phyloP scores from a whole-genome alignment of 2,888 invertebrate species.

The Ectobius pallidus region DNA sequence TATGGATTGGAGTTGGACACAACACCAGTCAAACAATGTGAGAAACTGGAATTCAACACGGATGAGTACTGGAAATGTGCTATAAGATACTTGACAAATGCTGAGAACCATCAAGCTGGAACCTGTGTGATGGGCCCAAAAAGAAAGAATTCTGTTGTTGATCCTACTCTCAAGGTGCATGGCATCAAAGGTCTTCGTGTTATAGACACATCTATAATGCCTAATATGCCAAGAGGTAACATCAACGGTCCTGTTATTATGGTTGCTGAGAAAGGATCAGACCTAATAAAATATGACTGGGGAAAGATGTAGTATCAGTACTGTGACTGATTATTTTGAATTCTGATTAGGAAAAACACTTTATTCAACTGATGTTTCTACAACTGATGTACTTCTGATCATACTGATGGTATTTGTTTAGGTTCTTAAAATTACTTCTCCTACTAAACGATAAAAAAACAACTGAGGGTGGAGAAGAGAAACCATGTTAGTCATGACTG shows the following conservation, averaged over 20 bases:
- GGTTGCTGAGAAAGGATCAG: constrained; percentile 18
- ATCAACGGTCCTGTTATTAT: constrained; percentile 18
- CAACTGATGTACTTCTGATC: too few relatives aligned
- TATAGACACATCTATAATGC: constrained; percentile 24
- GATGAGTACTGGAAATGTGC: constrained; percentile 33
- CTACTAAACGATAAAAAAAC: too few relatives aligned
- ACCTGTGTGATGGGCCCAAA: constrained; percentile 31
- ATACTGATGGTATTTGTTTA: too few relatives aligned
- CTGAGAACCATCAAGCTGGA: constrained; percentile 32
- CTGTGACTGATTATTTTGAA: too few relatives aligned
- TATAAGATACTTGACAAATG: constrained; percentile 21
- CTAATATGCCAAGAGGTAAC: constrained; percentile 6
- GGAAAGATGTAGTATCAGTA: too few relatives aligned
- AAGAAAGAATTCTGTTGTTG: constrained; percentile 5
- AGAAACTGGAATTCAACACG: not conserved
- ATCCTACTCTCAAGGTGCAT: constrained; percentile 11
- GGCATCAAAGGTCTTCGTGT: constrained; percentile 21
- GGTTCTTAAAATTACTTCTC: too few relatives aligned
- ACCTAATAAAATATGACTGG: not conserved
- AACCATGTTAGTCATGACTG: too few relatives aligned
- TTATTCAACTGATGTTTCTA: too few relatives aligned
- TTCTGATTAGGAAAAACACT: too few relatives aligned
- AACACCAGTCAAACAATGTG: constrained; percentile 26
- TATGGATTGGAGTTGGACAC: not conserved
- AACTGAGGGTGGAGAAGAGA: too few relatives aligned